Evolutionary conservation across 2,113 vertebrate genomes (phyloP), one percentile per base, ranked within the genome.

Genomic region (Chaetura pelagica): DNA sequence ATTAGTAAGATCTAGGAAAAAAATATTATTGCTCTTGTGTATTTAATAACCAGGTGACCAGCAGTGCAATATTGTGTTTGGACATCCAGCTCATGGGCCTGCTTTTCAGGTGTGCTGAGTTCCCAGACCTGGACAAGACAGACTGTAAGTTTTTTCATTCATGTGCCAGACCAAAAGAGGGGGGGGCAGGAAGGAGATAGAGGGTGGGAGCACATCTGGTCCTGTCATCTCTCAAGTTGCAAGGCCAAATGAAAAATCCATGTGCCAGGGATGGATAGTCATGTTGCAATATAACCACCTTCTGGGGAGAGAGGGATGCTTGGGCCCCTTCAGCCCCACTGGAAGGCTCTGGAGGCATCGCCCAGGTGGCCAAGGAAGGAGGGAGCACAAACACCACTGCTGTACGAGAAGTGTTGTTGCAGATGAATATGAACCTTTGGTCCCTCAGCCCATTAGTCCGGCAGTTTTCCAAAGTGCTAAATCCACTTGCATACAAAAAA

Each of bases 381-480:
- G 52, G 61, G 76, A 90, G 19, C 19, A 58, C 0, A 2, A 30
- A 8, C 57, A 68, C 38, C 1, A 0, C 1, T 3, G 16, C 55
- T 67, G 61, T 3, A 34, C 87, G 30, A 85, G 66, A 29, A 0
- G 0, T 1, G 15, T 19, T 79, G 62, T 44, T 82, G 84, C 8
- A 27, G 44, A 16, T 57, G 74, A 73, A 77, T 29, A 62, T 0
- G 4, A 84, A 77, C 71, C 76, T 87, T 87, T 68, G 49, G 44
- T 80, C 84, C 76, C 61, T 62, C 8, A 5, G 64, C 42, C 87
- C 71, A 27, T 86, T 87, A 93, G 84, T 87, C 90, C 9, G 0
- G 89, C 73, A 42, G 76, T 77, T 93, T 90, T 61, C 81, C 88
- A 49, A 79, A 90, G 87, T 4, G 4, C 90, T 94, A 84, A 93